Evolutionary conservation across 2,797 vertebrate species (phyloP).

Genomic region (Gallinago nigripennis): DNA sequence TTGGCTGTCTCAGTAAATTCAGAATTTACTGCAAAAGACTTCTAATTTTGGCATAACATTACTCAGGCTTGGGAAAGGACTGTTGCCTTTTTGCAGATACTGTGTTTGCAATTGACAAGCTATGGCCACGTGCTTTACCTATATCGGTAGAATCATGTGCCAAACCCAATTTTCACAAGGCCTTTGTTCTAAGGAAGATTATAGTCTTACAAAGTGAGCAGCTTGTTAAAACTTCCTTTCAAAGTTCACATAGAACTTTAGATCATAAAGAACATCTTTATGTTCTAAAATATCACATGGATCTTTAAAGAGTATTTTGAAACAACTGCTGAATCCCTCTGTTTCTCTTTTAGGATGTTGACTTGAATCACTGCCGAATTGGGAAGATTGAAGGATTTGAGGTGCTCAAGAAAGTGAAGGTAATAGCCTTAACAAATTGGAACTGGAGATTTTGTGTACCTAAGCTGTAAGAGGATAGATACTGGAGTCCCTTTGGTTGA

Average conservation of each 20-base stretch:
- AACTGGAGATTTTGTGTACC: not conserved
- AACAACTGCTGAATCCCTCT: not conserved
- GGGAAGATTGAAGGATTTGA: slow-evolving; percentile 98
- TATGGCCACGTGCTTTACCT: not conserved
- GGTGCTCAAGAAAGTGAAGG: slow-evolving; percentile 94
- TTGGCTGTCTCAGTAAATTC: not conserved
- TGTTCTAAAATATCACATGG: not conserved
- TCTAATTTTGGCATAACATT: not conserved
- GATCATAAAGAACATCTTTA: too few species aligned
- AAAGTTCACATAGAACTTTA: not conserved
- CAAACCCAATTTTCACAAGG: not conserved
- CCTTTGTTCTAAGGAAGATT: not conserved
- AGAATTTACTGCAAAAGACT: not conserved
- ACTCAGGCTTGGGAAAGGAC: not conserved
- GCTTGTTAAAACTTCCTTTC: not conserved
- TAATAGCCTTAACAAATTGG: slow-evolving; percentile 53
- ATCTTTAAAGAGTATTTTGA: not conserved
- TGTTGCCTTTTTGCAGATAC: not conserved
- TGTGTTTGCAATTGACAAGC: not conserved
- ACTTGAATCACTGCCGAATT: slow-evolving; percentile 96
- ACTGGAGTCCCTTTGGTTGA: not conserved
- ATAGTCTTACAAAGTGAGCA: fast-evolving
- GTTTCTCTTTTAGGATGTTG: slow-evolving; percentile 87
- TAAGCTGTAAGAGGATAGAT: not conserved
- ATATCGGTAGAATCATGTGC: not conserved